Percentiles rank a stretch among this genome's conserved stretches.
These are phyloP conservation scores for Tipula confusa DNA, from an alignment of 2,888 invertebrate genomes.

Conservation along the genomic window DNA sequence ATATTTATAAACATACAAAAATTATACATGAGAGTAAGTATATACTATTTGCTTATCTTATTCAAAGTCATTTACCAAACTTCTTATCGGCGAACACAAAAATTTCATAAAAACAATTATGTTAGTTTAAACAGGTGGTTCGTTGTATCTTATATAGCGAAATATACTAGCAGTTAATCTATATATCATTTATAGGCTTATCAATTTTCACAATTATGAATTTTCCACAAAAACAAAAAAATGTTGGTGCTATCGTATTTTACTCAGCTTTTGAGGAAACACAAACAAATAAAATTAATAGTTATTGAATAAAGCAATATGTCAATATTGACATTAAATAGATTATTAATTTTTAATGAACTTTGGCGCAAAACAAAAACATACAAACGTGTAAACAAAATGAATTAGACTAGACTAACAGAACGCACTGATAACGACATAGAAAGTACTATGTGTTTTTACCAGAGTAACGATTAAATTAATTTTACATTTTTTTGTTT, in stretches of 20 bases:
- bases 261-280: neutral
- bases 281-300: neutral
- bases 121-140: neutral
- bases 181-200: neutral
- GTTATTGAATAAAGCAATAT: neutral
- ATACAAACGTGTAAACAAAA: neutral
- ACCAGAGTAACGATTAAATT: too few relatives aligned
- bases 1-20: neutral
- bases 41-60: neutral
- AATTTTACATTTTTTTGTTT: too few relatives aligned
- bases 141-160: neutral
- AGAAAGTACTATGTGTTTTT: too few relatives aligned
- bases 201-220: neutral
- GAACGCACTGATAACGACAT: neutral
- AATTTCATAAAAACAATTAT: neutral
- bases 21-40: neutral
- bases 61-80: neutral
- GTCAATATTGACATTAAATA: neutral
- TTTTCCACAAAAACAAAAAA: neutral
- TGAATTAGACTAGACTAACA: neutral
- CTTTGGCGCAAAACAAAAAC: neutral
- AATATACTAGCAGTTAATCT: neutral
- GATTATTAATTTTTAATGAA: neutral
- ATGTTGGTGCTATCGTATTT: neutral
- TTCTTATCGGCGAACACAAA: neutral